Conservation (phyloP, 2,888 invertebrate genomes). For the Clistopyga incitator region DNA sequence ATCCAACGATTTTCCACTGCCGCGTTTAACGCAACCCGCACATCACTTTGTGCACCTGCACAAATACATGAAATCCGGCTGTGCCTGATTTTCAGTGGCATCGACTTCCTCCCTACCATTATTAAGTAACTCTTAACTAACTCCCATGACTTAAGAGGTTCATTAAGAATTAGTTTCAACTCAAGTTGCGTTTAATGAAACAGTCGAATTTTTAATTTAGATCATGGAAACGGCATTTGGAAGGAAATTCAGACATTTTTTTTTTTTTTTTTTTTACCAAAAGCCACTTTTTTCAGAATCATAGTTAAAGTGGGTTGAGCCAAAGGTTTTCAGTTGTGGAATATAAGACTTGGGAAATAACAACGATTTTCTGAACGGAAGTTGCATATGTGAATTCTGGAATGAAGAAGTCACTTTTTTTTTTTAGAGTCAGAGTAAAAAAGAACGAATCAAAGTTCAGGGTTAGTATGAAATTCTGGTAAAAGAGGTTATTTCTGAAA, state of each 20-base stretch:
- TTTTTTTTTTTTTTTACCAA: no score
- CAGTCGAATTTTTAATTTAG: no score
- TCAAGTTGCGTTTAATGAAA: neutral
- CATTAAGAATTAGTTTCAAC: neutral
- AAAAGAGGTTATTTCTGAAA: conserved; percentile 1
- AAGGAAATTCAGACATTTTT: no score
- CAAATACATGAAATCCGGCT: neutral
- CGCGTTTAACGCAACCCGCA: conserved; percentile 23
- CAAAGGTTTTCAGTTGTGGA: no score
- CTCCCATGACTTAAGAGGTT: neutral
- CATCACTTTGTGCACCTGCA: conserved; percentile 12
- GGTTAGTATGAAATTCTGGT: no score
- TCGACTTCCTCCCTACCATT: neutral
- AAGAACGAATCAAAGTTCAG: neutral
- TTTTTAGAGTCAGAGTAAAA: no score
- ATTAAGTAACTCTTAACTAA: neutral
- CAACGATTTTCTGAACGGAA: neutral
- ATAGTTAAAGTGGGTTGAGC: no score
- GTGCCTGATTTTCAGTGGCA: neutral
- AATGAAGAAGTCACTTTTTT: no score
- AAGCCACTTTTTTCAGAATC: no score
- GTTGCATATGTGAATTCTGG: no score
- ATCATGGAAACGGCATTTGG: neutral
- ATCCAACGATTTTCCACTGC: conserved; percentile 42
- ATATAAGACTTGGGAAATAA: no score